Base-by-base conservation (phyloP, 2,113 vertebrate genomes). In the Catharus fuscescens region DNA sequence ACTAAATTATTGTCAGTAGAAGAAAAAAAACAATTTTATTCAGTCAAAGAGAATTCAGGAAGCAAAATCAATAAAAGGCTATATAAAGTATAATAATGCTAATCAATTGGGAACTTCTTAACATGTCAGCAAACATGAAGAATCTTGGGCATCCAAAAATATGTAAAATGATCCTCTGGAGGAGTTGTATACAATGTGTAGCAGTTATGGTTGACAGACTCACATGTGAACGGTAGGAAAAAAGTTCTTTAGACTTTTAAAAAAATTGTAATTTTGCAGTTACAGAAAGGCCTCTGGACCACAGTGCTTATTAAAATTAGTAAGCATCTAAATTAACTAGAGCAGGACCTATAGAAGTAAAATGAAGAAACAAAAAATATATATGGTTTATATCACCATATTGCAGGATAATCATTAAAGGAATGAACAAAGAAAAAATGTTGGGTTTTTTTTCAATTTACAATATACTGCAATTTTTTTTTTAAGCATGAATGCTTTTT, bases 391-490 rank as follows among this genome's bases (percentile, higher is more conserved):
- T 13, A 80, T 44, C 12, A 48, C 4, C 61, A 38, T 29, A 70
- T 14, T 92, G 12, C 26, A 85, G 12, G 17, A 64, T 38, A 65
- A 57, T 32, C 26, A 26, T 7, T 38, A 70, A 70, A 61, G 5
- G 12, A 78, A 69, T 2, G 25, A 82, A 59, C 19, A 5, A 45
- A 60, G 36, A 29, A 80, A 73, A 74, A 67, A 53, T 23, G 7
- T 15, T 48, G 0, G 18, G 6, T 14, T 81, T 59, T 45, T 47
- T 91, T 91, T 32, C 36, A 23, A 56, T 71, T 67, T 69, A 50
- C 9, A 80, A 10, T 32, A 56, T 5, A 18, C 5, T 2, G 1
- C 1, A 5, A 7, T 16, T 48, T 31, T 28, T 18, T 54, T 28
- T 44, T 10, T 4, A 52, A 79, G 4, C 24, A 44, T 53, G 16